Base-by-base conservation (phyloP, 1,140 invertebrate genomes). In the Teleogryllus occipitalis region DNA sequence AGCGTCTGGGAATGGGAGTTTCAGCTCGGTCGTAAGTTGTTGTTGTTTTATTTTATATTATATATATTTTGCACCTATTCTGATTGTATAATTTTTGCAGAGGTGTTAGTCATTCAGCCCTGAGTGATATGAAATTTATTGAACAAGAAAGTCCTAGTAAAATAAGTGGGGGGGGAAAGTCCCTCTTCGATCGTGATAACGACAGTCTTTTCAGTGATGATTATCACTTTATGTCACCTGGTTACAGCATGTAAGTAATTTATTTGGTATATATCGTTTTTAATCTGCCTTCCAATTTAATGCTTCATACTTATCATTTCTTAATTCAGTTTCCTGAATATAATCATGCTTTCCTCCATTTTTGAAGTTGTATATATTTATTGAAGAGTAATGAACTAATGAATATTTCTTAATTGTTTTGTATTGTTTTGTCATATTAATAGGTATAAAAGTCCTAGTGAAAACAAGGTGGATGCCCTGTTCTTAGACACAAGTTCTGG, bases 1-100 rank as follows among this genome's bases (percentile, higher is more conserved):
- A 99, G 86, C 89, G 98, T 78, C 90, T 99, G 21, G 98, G 98
- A 82, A 98, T 99, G 95, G 97, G 95, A 80, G 91, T 95, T 82
- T 90, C 89, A 73, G 86, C 89, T 49, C 87, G 89, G 85, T 88
- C 88, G 91, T 91, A 86, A 83, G 82, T 22, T 10, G 14, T n/a
- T 48, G 7, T n/a, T 21, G 47, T 75, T 76, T 18, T 12, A 46
- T 21, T 75, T 15, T n/a, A n/a, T n/a, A n/a, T n/a, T 39, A 39
- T 39, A 5, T 39, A 39, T 39, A 39, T 39, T 39, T 39, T n/a
- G n/a, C 1, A 72, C 14, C 65, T 72, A 72, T 72, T 14, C 3
- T 1, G 1, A 3, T 14, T 72, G 47, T 84, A 39, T 84, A 81
- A 78, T 83, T 80, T 80, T 85, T 86, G n/a, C 82, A 93, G 93